phyloP scores from a whole-genome alignment of 2,797 vertebrate species.

The Sebastes matsubarae region DNA sequence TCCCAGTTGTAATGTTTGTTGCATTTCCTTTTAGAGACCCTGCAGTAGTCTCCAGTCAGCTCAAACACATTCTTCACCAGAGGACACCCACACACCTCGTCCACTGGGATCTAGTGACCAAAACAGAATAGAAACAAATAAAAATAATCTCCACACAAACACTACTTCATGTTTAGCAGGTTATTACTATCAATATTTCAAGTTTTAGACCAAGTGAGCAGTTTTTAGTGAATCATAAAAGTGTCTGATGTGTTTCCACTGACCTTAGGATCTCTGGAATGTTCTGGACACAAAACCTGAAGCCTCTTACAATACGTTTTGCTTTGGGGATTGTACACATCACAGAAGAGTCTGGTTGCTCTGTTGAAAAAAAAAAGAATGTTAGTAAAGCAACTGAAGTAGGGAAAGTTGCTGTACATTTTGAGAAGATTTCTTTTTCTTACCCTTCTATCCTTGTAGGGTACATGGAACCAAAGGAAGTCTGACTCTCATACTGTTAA shows the following conservation, averaged over 20 bases:
- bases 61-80: constrained; percentile 95
- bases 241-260: background rate
- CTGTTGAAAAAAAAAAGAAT: constrained; percentile 62
- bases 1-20: constrained; percentile 98
- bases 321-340: constrained; percentile 96
- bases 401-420: background rate
- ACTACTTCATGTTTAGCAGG: background rate
- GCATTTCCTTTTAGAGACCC: constrained; percentile 92
- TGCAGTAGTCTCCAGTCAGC: constrained; percentile 92
- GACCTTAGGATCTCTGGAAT: constrained; percentile 94
- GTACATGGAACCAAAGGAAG: constrained; percentile 95
- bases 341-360: constrained; percentile 94
- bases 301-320: constrained; percentile 96
- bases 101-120: constrained; percentile 83
- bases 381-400: background rate
- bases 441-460: constrained; percentile 95
- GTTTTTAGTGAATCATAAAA: background rate
- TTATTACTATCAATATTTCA: background rate
- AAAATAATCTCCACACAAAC: background rate
- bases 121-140: background rate
- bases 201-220: background rate
- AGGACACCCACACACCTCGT: constrained; percentile 96
- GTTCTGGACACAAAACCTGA: constrained; percentile 94
- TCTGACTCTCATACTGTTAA: constrained; percentile 93
- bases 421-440: constrained; percentile 44